Conservation (phyloP, 2,888 invertebrate species). For the Pristionchus entomophagus region DNA sequence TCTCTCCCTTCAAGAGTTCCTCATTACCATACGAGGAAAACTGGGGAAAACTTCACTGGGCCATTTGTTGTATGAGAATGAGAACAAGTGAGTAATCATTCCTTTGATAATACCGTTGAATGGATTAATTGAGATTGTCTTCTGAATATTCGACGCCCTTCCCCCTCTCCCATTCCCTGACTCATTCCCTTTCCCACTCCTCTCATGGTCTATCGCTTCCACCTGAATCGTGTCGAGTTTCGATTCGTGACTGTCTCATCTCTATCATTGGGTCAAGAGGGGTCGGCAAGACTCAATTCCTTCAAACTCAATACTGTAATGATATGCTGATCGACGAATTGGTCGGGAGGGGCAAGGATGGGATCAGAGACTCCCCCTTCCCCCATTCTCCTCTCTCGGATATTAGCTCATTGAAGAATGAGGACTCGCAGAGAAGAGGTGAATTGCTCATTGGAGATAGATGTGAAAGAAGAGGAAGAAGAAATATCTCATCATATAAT, state of each 20-base stretch:
- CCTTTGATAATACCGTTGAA: neutral
- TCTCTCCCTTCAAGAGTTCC: slow-evolving; percentile 1
- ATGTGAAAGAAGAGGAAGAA: too few species aligned
- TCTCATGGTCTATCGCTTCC: neutral
- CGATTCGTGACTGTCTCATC: slow-evolving; percentile 23
- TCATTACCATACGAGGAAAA: neutral
- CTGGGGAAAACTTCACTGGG: neutral
- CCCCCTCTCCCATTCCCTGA: neutral
- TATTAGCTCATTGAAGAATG: neutral
- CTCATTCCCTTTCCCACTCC: neutral
- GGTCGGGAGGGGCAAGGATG: neutral
- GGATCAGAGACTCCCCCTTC: neutral
- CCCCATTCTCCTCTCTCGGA: neutral
- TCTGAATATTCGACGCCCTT: neutral
- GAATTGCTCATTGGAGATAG: too few species aligned
- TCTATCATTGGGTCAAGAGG: slow-evolving; percentile 33
- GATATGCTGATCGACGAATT: slow-evolving; percentile 39
- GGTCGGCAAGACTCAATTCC: slow-evolving; percentile 38
- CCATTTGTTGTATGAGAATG: neutral
- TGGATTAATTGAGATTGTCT: neutral
- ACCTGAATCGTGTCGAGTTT: neutral
- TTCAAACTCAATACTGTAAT: slow-evolving; percentile 38
- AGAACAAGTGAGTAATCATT: neutral
- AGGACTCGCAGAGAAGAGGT: neutral
- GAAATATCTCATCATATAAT: too few species aligned